Base-by-base conservation (phyloP, 2,113 vertebrate species). In the Falcunculus frontatus region DNA sequence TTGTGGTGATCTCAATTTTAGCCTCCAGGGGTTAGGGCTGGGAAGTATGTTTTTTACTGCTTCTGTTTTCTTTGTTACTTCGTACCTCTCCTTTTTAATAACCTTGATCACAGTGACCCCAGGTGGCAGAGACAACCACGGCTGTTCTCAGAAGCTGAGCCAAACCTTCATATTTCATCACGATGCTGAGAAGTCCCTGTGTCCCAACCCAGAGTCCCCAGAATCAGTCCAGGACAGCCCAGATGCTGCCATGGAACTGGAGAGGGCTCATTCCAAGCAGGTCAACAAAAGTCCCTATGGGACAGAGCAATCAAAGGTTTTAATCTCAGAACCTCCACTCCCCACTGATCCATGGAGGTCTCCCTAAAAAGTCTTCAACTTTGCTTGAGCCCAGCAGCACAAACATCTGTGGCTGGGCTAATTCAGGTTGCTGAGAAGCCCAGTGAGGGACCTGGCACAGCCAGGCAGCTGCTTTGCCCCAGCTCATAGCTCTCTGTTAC, bases 31-130 rank as follows among this genome's bases (percentile, higher is more conserved):
- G 23, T 62, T 80, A 37, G 22, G 90, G 35, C n/a, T 74, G 70
- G 60, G 57, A 89, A 96, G 29, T 3, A 10, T 1, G 2, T 8
- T 80, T 89, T 86, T 83, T 16, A 73, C 30, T 0, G 8, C 41
- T 65, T 30, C 2, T 63, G 27, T 87, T 84, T 64, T 44, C 80
- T 94, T 94, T 84, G 76, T 89, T 89, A 49, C n/a, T 53, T 53
- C 37, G 17, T 19, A 55, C 26, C 6, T 75, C 69, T 73, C 62
- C 23, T 29, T 77, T 47, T 49, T 85, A 93, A 95, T 96, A 55
- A 68, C 92, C 95, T 94, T 96, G 97, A 95, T 74, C 95, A 97
- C 97, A 98, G 98, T 98, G 98, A 98, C 98, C 97, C 97, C 98
- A 98, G 97, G 98, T 97, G 98, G 98, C 95, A 60, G 8, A 79